Base-by-base conservation (phyloP, 2,797 vertebrate species). In the Salarias fasciatus region DNA sequence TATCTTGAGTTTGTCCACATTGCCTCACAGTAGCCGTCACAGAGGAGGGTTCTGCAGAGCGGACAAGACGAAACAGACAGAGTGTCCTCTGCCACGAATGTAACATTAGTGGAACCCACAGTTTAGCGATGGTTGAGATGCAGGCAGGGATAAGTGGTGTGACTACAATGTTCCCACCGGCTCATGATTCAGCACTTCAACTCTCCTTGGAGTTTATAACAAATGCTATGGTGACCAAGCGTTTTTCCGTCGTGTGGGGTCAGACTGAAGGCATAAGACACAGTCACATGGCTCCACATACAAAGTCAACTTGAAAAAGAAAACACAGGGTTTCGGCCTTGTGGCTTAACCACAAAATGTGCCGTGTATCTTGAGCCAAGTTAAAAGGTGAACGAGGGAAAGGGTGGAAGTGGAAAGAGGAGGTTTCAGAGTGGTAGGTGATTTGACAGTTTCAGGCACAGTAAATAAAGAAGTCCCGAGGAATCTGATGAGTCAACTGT, bases 401-500 rank as follows among this genome's bases (percentile, higher is more conserved):
- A 3, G 35, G 35, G 9, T 42, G 56, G 49, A 62, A n/a, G 29
- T 9, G 28, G 6, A 52, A 31, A 47, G 11, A 38, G 38, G 38
- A 38, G 36, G 11, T 10, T n/a, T 10, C 41, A 69, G 48, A 63
- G 36, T 15, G 49, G 8, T 37, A 29, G 24, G 61, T 8, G 6
- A 10, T 29, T 41, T 33, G 13, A 45, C 24, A 65, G 38, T 69
- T 33, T 68, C 45, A 46, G 48, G 18, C 58, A 37, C 18, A 52
- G 60, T 55, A 73, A 58, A 65, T 29, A 69, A 67, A 40, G 53
- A 63, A 12, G 24, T 53, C 46, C 11, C 28, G n/a, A 42, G 53
- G 7, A 72, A 44, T 83, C 77, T 84, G 72, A 86, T 72, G 79
- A 83, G 75, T 86, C 68, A 75, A 75, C 52, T 55, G 72, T 36